A percentile compares a stretch with the other conserved stretches of the same genome.
These are phyloP conservation scores for Nomada fabriciana DNA, from an alignment of 2,888 invertebrate species.

Conservation along the genomic window DNA sequence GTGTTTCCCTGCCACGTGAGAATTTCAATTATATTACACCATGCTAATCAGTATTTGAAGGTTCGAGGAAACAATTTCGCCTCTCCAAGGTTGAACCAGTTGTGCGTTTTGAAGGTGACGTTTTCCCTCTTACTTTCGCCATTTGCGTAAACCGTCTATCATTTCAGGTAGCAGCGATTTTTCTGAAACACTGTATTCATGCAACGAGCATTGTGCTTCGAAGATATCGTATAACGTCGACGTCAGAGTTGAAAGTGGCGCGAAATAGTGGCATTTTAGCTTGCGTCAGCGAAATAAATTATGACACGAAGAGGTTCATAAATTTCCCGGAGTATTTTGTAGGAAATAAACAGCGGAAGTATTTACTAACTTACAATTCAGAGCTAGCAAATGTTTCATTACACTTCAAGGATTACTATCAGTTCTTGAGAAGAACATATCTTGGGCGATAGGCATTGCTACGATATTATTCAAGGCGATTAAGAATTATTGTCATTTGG, in stretches of 20 bases:
- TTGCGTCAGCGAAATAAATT: conserved; percentile 13
- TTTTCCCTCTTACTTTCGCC: conserved; percentile 59
- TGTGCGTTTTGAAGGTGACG: conserved; percentile 25
- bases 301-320: neutral
- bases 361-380: neutral
- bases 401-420: neutral
- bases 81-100: conserved; percentile 36
- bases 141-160: conserved; percentile 52
- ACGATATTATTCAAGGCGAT: neutral
- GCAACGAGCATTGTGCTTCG: neutral
- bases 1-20: neutral
- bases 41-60: neutral
- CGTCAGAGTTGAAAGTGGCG: conserved; percentile 10
- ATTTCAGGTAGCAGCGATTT: neutral
- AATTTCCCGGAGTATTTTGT: neutral
- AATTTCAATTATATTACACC: neutral
- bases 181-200: conserved; percentile 17
- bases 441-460: fast-evolving
- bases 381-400: neutral
- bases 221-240: neutral
- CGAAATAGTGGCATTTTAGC: neutral
- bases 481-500: neutral
- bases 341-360: neutral
- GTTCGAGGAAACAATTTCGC: conserved; percentile 39
- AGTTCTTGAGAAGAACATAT: neutral